A percentile compares a stretch with the other conserved stretches of the same genome.
phyloP scores from a whole-genome alignment of 2,797 vertebrate genomes.

The Paguma larvata region DNA sequence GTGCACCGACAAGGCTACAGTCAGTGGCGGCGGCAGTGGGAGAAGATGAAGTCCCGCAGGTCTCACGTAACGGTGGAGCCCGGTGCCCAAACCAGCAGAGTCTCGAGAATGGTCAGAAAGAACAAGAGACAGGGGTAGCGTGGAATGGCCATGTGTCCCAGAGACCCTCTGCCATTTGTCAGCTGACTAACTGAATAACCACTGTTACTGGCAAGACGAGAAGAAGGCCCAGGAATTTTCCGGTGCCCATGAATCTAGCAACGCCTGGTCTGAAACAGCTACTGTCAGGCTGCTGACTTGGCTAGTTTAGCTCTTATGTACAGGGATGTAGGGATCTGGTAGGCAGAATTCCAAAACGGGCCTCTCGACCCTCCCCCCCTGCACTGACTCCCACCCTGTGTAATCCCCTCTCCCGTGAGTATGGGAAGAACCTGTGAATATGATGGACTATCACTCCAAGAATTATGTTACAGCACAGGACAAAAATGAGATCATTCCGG shows the following conservation, averaged over 20 bases:
- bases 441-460: background rate
- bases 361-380: background rate
- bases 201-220: background rate
- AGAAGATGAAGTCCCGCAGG: background rate
- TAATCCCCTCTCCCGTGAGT: background rate
- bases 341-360: conserved; percentile 1
- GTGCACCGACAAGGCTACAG: background rate
- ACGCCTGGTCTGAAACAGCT: background rate
- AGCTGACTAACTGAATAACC: background rate
- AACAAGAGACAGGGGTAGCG: background rate
- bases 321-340: background rate
- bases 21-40: background rate
- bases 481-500: background rate
- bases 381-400: background rate
- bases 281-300: background rate
- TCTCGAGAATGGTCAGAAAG: background rate
- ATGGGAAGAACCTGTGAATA: background rate
- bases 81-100: background rate
- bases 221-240: background rate
- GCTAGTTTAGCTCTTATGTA: background rate
- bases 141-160: background rate
- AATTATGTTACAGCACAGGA: background rate
- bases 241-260: background rate
- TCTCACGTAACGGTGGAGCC: background rate
- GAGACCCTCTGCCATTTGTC: background rate